These are phyloP conservation scores for Channallabes apus DNA, from an alignment of 2,797 vertebrate genomes.

Conservation along the genomic window DNA sequence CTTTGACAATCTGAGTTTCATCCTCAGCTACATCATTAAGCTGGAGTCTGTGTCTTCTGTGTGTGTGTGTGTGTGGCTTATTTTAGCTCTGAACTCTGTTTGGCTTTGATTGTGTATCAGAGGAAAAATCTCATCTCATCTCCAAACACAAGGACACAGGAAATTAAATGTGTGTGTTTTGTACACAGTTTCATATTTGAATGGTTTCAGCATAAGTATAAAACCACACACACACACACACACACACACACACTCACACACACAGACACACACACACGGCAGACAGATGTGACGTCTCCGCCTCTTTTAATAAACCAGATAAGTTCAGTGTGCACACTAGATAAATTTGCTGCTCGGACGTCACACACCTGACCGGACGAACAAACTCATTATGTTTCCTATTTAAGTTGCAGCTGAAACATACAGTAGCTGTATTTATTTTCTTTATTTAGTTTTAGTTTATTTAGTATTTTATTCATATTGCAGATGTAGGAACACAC, in stretches of 20 bases:
- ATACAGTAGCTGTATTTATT: no score
- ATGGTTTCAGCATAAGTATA: neutral
- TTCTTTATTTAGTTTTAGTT: no score
- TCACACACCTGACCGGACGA: neutral
- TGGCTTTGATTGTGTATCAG: neutral
- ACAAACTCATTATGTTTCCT: neutral
- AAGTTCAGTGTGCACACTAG: neutral
- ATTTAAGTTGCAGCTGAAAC: no score
- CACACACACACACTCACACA: neutral
- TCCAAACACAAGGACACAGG: neutral
- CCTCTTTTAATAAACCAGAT: neutral
- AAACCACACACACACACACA: neutral
- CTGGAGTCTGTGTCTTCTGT: neutral
- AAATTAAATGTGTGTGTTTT: conserved; percentile 21
- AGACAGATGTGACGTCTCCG: neutral
- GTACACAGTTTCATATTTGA: neutral
- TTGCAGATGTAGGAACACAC: no score
- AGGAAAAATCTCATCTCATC: neutral
- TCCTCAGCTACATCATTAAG: neutral
- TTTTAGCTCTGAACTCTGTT: neutral
- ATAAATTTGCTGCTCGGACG: neutral
- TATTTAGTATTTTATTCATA: no score
- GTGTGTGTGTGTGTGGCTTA: neutral
- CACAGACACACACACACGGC: neutral
- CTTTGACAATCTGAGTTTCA: neutral